Conservation (phyloP, 2,888 invertebrate species). For the Craniophora ligustri region DNA sequence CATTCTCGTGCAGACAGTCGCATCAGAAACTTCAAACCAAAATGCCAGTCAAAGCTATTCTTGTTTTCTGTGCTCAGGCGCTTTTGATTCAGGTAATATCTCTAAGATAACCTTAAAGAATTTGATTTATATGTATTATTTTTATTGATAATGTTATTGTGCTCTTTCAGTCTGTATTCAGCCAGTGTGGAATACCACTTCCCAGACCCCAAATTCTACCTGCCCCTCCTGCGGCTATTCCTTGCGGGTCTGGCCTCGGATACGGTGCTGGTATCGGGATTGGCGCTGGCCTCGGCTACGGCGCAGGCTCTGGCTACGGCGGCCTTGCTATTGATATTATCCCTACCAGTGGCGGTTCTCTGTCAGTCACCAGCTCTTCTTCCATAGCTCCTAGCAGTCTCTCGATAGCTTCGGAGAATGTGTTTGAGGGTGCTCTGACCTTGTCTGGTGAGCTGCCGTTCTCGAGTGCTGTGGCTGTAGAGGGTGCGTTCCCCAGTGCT, state of each 20-base stretch:
- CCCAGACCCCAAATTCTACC: not conserved
- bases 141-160: not conserved
- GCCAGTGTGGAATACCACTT: slow-evolving; percentile 20
- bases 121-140: too few relatives aligned
- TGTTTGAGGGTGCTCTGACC: slow-evolving; percentile 36
- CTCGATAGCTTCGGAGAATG: slow-evolving; percentile 44
- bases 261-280: slow-evolving; percentile 1
- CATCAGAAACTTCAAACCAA: not conserved
- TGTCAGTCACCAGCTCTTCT: slow-evolving; percentile 30
- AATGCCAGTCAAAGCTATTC: slow-evolving; percentile 28
- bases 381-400: slow-evolving; percentile 36
- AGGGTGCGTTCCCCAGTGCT: slow-evolving; percentile 25
- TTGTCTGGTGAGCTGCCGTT: slow-evolving; percentile 44
- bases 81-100: slow-evolving; percentile 36
- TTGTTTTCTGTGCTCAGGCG: slow-evolving; percentile 34
- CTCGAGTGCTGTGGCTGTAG: slow-evolving; percentile 23
- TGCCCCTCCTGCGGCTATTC: not conserved
- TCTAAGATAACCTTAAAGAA: too few relatives aligned
- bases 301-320: not conserved
- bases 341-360: slow-evolving; percentile 41
- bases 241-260: slow-evolving; percentile 1
- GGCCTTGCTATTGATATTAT: slow-evolving; percentile 10
- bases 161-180: slow-evolving; percentile 24
- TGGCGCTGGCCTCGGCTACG: slow-evolving; percentile 2
- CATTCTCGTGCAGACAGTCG: not conserved